phyloP scores from a whole-genome alignment of 2,113 vertebrate species.

The Mustelus asterias region DNA sequence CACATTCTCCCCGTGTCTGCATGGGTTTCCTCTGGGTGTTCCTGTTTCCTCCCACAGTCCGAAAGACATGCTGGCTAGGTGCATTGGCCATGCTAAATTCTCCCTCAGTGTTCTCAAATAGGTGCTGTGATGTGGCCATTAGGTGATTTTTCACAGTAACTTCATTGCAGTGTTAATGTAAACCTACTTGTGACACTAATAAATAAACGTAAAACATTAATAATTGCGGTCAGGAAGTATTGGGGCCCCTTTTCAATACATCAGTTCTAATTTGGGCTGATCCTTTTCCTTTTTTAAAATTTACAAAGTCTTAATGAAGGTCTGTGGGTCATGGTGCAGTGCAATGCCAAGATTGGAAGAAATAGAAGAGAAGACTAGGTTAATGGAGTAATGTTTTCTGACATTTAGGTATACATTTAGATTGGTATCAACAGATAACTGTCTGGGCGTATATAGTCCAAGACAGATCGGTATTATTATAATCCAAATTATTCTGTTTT shows the following conservation, averaged over 20 bases:
- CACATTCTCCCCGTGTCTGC: too few species aligned
- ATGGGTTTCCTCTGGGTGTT: too few species aligned
- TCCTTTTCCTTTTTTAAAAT: not conserved
- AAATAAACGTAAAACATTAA: too few species aligned
- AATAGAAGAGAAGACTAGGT: not conserved
- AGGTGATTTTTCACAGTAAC: too few species aligned
- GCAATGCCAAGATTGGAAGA: not conserved
- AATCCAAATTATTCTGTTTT: not conserved
- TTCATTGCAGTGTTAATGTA: too few species aligned
- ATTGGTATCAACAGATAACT: not conserved
- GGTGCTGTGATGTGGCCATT: too few species aligned
- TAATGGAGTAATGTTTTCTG: not conserved
- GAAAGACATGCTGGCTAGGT: too few species aligned
- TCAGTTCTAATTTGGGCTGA: not conserved
- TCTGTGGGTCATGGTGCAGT: not conserved
- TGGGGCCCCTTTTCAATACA: not conserved
- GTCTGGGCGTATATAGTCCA: not conserved
- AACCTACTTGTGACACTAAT: too few species aligned
- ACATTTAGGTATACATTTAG: not conserved
- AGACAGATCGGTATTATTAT: not conserved
- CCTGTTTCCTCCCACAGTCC: too few species aligned
- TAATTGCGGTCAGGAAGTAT: not conserved
- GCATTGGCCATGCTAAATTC: too few species aligned
- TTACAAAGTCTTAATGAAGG: not conserved
- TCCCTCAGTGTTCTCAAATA: too few species aligned